Percentiles rank a stretch among this genome's conserved stretches.
phyloP scores from a whole-genome alignment of 2,797 vertebrate species.

The Enteromius fasciolatus region DNA sequence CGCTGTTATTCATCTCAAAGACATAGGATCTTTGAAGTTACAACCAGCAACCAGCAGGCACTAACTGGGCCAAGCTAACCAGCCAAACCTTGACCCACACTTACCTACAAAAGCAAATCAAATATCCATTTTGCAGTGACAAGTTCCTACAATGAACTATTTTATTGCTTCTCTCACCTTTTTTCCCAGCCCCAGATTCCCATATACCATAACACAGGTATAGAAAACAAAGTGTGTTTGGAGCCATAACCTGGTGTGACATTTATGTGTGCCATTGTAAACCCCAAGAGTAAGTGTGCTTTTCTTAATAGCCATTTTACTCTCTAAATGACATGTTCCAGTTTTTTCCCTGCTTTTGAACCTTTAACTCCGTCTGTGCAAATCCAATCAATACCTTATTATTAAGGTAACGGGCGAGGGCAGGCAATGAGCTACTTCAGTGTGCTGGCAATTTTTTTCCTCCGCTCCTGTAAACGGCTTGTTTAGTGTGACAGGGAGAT shows the following conservation, averaged over 20 bases:
- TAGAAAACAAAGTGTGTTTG: constrained; percentile 24
- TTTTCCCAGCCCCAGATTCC: constrained; percentile 22
- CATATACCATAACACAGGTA: constrained; percentile 30
- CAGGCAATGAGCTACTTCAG: constrained; percentile 49
- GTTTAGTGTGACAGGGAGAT: constrained; percentile 52
- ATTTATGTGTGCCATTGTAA: constrained; percentile 24
- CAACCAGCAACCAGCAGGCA: not conserved
- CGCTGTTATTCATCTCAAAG: not conserved
- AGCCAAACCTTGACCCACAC: constrained; percentile 25
- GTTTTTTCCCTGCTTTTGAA: constrained; percentile 47
- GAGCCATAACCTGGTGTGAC: constrained; percentile 15
- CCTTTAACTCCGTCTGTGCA: constrained; percentile 41
- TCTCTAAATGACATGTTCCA: constrained; percentile 47
- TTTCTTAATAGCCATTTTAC: constrained; percentile 35
- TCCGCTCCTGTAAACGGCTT: constrained; percentile 37
- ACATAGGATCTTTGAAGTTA: not conserved
- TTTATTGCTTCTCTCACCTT: constrained; percentile 24
- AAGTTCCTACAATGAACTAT: constrained; percentile 33
- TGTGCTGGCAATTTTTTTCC: constrained; percentile 42
- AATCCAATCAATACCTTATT: constrained; percentile 61
- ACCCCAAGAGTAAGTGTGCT: constrained; percentile 24
- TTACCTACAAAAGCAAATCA: not conserved
- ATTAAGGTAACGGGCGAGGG: constrained; percentile 49
- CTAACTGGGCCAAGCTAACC: not conserved
- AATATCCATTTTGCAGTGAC: constrained; percentile 31